Percentiles rank a stretch among this genome's conserved stretches.
Evolutionary conservation across 2,113 vertebrate species (phyloP).

Genomic region (Irena cyanogastra): DNA sequence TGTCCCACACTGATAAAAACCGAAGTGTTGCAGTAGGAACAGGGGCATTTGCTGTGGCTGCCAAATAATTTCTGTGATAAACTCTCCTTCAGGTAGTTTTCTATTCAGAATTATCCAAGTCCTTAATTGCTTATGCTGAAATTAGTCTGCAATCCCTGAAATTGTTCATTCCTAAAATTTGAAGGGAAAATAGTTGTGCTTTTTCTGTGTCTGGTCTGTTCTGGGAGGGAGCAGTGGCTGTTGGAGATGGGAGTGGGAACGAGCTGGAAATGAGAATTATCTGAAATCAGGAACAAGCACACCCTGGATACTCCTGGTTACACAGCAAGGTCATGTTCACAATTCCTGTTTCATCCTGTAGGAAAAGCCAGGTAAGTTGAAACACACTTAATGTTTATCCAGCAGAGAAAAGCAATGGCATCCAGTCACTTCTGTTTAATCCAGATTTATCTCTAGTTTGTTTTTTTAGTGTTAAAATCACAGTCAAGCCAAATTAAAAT

Average conservation of each 20-base stretch:
- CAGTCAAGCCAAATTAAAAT: background rate
- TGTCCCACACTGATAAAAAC: background rate
- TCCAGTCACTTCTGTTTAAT: background rate
- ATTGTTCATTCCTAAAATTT: background rate
- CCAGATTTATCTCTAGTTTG: background rate
- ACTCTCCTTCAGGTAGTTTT: background rate
- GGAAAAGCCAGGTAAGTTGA: background rate
- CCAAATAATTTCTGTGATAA: background rate
- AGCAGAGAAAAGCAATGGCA: background rate
- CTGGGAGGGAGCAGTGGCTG: background rate
- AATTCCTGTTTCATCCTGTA: background rate
- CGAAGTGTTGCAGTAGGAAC: background rate
- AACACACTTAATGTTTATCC: background rate
- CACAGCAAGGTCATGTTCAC: background rate
- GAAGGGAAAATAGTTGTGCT: background rate
- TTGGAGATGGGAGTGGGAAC: background rate
- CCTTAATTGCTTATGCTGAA: background rate
- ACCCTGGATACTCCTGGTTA: background rate
- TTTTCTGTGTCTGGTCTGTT: background rate
- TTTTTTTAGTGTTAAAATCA: background rate
- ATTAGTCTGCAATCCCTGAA: background rate
- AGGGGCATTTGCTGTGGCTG: background rate
- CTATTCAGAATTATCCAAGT: background rate
- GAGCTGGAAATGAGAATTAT: background rate
- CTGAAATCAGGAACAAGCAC: background rate